A percentile compares a stretch with the other conserved stretches of the same genome.
These are phyloP conservation scores for Pachypeltis micranthus DNA, from an alignment of 1,140 invertebrate genomes.

Conservation along the genomic window DNA sequence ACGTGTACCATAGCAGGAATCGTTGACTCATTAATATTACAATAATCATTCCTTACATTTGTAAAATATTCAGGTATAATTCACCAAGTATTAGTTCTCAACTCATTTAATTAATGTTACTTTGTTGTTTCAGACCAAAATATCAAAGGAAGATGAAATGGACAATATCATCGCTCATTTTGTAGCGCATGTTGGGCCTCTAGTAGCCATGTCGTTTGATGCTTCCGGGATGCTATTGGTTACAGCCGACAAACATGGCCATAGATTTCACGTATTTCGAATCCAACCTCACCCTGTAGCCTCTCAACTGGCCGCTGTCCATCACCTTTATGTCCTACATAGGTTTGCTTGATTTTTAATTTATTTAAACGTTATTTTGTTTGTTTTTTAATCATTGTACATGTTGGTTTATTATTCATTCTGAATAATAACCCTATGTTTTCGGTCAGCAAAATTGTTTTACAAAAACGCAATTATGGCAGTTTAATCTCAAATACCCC, in stretches of 20 bases:
- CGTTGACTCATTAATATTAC: too few species aligned
- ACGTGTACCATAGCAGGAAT: too few species aligned
- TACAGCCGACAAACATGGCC: conserved; percentile 85
- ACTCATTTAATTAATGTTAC: too few species aligned
- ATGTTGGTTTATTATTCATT: too few species aligned
- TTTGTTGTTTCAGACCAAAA: conserved; percentile 23
- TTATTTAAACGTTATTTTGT: neutral
- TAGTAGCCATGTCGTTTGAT: conserved; percentile 86
- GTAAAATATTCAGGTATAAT: too few species aligned
- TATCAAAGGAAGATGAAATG: conserved; percentile 14
- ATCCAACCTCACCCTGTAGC: conserved; percentile 86
- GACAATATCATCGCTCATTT: conserved; percentile 63
- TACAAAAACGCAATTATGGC: too few species aligned
- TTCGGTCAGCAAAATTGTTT: too few species aligned
- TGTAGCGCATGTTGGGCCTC: conserved; percentile 79
- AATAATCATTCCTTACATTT: too few species aligned
- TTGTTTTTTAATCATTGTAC: too few species aligned
- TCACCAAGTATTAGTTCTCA: too few species aligned
- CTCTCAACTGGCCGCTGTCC: conserved; percentile 75
- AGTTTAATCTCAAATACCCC: too few species aligned
- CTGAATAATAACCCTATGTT: too few species aligned
- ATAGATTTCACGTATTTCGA: conserved; percentile 92
- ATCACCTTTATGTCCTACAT: conserved; percentile 92
- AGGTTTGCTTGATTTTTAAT: conserved; percentile 40
- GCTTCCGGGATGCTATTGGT: conserved; percentile 80